phyloP scores from a whole-genome alignment of 2,797 vertebrate species.

The Enteromius paludinosus region DNA sequence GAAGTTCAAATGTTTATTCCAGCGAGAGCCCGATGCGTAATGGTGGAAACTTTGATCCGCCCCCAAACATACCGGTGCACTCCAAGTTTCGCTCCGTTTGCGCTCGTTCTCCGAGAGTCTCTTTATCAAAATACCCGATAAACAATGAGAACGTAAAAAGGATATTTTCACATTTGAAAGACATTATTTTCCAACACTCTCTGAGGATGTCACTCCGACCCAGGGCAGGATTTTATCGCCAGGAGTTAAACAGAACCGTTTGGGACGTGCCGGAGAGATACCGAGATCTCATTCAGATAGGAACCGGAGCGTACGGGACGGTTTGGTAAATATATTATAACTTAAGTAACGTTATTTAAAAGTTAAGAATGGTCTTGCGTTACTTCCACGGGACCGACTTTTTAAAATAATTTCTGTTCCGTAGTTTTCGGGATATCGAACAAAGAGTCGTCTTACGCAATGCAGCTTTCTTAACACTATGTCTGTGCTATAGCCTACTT shows the following conservation, averaged over 20 bases:
- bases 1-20: not conserved
- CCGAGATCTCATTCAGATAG: conserved; percentile 88
- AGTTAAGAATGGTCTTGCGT: not conserved
- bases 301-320: conserved; percentile 93
- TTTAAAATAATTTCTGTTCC: not conserved
- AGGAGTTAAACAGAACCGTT: conserved; percentile 88
- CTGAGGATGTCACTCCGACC: conserved; percentile 81
- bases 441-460: not conserved
- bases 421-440: not conserved
- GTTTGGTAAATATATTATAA: conserved; percentile 85
- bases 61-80: conserved; percentile 18
- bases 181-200: conserved; percentile 34
- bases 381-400: not conserved
- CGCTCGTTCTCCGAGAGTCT: conserved; percentile 10
- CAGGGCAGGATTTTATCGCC: conserved; percentile 85
- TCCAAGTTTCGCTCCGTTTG: not conserved
- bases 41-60: conserved; percentile 39
- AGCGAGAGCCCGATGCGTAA: not conserved
- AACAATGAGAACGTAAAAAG: conserved; percentile 5
- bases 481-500: not conserved
- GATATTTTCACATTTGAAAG: not conserved
- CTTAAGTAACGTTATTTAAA: no score
- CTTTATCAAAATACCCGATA: not conserved
- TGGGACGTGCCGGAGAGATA: conserved; percentile 94
- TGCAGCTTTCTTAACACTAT: not conserved